phyloP scores from a whole-genome alignment of 2,797 vertebrate species.

The Nyctalus aviator region DNA sequence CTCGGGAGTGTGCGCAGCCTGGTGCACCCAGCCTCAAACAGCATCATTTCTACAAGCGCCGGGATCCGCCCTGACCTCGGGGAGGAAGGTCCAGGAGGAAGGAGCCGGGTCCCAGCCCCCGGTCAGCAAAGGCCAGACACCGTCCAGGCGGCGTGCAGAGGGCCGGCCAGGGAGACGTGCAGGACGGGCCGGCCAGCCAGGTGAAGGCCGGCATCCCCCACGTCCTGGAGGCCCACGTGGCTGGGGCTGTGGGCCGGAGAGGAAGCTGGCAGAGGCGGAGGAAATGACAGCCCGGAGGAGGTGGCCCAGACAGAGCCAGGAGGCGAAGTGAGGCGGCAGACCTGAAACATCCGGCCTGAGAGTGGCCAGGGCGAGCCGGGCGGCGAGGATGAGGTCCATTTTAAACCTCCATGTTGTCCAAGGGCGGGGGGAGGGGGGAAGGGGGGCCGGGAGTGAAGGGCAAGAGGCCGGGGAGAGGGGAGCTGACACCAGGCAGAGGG shows the following conservation, averaged over 20 bases:
- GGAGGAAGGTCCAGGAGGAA: neutral
- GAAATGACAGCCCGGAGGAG: neutral
- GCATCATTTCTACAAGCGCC: neutral
- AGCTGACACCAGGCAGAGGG: neutral
- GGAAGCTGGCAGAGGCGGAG: neutral
- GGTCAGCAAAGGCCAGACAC: neutral
- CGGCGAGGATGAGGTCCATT: neutral
- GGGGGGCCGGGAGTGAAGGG: neutral
- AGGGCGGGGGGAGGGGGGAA: neutral
- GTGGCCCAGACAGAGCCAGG: neutral
- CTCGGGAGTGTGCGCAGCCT: neutral
- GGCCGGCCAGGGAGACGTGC: neutral
- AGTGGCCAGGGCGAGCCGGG: too few relatives aligned
- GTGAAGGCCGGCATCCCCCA: neutral
- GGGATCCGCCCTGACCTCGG: neutral
- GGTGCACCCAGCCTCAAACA: neutral
- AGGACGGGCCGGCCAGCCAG: neutral
- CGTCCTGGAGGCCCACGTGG: fast-evolving
- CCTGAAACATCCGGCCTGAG: neutral
- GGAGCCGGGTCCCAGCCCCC: neutral
- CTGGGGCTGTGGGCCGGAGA: neutral
- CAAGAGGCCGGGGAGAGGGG: fast-evolving
- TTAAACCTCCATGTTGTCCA: fast-evolving
- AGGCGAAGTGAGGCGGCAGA: neutral
- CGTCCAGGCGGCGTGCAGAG: neutral